Percentiles rank a stretch among this genome's conserved stretches.
Evolutionary conservation across 2,113 vertebrate genomes (phyloP).

Genomic region (Lasiurus cinereus): DNA sequence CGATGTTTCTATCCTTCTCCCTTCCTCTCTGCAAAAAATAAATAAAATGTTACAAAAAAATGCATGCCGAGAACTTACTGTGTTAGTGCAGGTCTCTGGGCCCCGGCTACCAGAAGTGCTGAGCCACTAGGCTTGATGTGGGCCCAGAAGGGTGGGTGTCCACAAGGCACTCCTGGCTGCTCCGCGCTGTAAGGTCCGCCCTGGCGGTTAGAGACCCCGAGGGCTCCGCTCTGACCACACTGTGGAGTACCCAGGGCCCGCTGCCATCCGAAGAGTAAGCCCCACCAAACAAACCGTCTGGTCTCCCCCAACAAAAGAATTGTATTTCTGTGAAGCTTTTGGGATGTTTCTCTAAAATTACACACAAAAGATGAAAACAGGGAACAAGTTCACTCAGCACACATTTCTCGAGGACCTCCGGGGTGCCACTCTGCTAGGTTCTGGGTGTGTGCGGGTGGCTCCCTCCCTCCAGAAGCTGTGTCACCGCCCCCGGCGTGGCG

Average conservation of each 20-base stretch:
- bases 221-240: background rate
- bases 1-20: no score
- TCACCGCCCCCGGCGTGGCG: background rate
- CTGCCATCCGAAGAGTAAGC: background rate
- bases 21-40: no score
- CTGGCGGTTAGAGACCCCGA: background rate
- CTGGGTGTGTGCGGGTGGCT: background rate
- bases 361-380: background rate
- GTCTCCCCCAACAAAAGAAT: background rate
- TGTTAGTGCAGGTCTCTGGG: background rate
- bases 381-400: background rate
- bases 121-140: no score
- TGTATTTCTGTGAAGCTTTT: conserved; percentile 17
- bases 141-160: background rate
- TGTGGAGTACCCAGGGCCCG: background rate
- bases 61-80: background rate
- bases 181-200: background rate
- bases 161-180: background rate
- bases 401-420: background rate
- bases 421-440: background rate
- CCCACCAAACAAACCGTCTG: background rate
- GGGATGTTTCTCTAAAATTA: background rate
- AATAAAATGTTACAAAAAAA: no score
- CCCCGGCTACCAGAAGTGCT: background rate
- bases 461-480: background rate